Evolutionary conservation across 2,888 invertebrate species (phyloP).

Genomic region (Yponomeuta sedellus): DNA sequence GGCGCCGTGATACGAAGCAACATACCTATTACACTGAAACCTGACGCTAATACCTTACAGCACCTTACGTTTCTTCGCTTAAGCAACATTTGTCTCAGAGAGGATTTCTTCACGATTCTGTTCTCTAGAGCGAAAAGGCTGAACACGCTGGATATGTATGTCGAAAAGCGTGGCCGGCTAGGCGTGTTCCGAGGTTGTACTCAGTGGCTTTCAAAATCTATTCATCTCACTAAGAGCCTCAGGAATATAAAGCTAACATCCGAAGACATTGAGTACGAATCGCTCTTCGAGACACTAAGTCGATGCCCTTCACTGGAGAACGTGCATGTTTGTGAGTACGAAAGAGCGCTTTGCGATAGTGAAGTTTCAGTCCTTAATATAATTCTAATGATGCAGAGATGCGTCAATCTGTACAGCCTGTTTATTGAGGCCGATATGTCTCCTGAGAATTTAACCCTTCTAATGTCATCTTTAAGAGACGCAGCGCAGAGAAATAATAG

Average conservation of each 20-base stretch:
- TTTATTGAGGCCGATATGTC: conserved; percentile 39
- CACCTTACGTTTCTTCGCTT: conserved; percentile 35
- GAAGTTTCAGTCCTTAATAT: conserved; percentile 24
- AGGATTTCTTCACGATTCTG: conserved; percentile 32
- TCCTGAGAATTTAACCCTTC: conserved; percentile 30
- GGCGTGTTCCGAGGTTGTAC: conserved; percentile 27
- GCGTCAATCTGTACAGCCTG: conserved; percentile 35
- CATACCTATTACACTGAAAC: conserved; percentile 29
- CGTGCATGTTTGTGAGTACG: conserved; percentile 38
- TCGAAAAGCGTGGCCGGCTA: conserved; percentile 28
- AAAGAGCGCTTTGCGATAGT: conserved; percentile 25
- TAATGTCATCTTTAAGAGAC: conserved; percentile 30
- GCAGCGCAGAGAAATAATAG: conserved; percentile 29
- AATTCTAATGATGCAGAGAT: conserved; percentile 29
- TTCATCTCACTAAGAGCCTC: conserved; percentile 29
- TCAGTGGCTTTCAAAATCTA: conserved; percentile 27
- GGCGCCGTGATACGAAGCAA: conserved; percentile 28
- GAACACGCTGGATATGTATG: conserved; percentile 34
- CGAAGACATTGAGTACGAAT: conserved; percentile 36
- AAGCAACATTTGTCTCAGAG: conserved; percentile 32
- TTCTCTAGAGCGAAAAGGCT: conserved; percentile 32
- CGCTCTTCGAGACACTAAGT: conserved; percentile 32
- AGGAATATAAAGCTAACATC: conserved; percentile 37
- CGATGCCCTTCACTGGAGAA: conserved; percentile 35
- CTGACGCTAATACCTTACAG: conserved; percentile 25